Conservation (phyloP, 37 sponge, comb jelly and placozoan species). For the Amphimedon queenslandica region DNA sequence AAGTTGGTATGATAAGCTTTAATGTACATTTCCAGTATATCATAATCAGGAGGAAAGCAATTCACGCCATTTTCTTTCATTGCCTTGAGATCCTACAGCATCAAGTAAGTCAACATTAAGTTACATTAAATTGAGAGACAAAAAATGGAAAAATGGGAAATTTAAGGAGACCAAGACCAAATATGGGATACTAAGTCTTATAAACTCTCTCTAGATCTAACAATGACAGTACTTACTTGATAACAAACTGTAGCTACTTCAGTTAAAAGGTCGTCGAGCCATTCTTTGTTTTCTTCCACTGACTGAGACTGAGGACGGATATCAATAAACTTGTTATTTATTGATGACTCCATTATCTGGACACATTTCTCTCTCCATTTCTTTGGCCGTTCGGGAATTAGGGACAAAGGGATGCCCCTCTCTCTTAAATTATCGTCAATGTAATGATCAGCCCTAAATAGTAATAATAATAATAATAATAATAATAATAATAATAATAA, state of each 20-base stretch:
- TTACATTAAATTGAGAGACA: constrained; percentile 8
- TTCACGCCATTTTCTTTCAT: constrained; percentile 34
- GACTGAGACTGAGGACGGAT: constrained; percentile 17
- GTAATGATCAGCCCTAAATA: constrained; percentile 21
- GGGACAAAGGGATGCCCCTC: constrained; percentile 25
- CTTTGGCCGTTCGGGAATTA: constrained; percentile 70
- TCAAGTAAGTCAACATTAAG: background rate
- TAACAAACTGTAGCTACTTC: constrained; percentile 30
- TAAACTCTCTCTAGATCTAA: no score
- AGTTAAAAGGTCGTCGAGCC: constrained; percentile 44
- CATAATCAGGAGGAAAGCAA: constrained; percentile 63
- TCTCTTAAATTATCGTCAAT: constrained; percentile 33
- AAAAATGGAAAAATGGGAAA: no score
- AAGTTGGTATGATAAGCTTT: constrained; percentile 61
- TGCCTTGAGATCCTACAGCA: constrained; percentile 25
- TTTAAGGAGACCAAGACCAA: no score
- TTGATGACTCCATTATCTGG: constrained; percentile 61
- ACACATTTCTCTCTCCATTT: constrained; percentile 72
- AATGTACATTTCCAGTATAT: constrained; percentile 66
- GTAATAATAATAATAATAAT: background rate
- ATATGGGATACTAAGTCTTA: no score
- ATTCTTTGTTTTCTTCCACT: constrained; percentile 37
- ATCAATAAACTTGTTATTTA: constrained; percentile 52
- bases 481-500: background rate
- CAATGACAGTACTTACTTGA: constrained; percentile 13